phyloP scores from a whole-genome alignment of 2,888 invertebrate genomes.

The Pseudeuparius sepicola region DNA sequence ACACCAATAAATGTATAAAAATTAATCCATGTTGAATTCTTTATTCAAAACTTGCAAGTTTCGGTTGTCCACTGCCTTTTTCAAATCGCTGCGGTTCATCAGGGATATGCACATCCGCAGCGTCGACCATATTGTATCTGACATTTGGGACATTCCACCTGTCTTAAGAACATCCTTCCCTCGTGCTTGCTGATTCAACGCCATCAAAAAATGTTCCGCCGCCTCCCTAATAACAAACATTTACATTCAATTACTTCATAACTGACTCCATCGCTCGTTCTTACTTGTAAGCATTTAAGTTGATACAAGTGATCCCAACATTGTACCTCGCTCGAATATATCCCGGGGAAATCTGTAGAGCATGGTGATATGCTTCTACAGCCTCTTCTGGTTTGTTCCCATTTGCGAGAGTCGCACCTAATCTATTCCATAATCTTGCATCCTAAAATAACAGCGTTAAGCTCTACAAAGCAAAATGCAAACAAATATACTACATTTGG shows the following conservation, averaged over 20 bases:
- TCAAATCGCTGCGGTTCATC: constrained; percentile 59
- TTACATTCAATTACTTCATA: background rate
- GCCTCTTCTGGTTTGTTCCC: constrained; percentile 92
- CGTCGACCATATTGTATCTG: constrained; percentile 91
- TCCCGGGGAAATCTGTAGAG: constrained; percentile 85
- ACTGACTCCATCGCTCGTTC: constrained; percentile 14
- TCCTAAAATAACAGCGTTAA: constrained; percentile 61
- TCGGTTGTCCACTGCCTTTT: constrained; percentile 49
- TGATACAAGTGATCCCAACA: constrained; percentile 95
- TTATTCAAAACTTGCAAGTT: constrained; percentile 53
- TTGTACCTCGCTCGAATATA: constrained; percentile 96
- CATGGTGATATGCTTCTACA: constrained; percentile 88
- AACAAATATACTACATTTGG: constrained; percentile 49
- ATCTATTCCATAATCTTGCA: constrained; percentile 90
- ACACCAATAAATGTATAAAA: too few species aligned
- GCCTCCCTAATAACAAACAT: constrained; percentile 61
- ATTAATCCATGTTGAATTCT: constrained; percentile 50
- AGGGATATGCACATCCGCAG: constrained; percentile 79
- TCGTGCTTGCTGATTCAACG: constrained; percentile 83
- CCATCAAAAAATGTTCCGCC: constrained; percentile 88
- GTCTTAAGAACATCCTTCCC: constrained; percentile 47
- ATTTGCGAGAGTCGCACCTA: constrained; percentile 96
- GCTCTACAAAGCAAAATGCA: background rate
- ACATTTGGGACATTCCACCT: constrained; percentile 53
- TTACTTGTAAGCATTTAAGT: constrained; percentile 71